Evolutionary conservation across 1,140 invertebrate species (phyloP).

Genomic region (Oncopeltus fasciatus): DNA sequence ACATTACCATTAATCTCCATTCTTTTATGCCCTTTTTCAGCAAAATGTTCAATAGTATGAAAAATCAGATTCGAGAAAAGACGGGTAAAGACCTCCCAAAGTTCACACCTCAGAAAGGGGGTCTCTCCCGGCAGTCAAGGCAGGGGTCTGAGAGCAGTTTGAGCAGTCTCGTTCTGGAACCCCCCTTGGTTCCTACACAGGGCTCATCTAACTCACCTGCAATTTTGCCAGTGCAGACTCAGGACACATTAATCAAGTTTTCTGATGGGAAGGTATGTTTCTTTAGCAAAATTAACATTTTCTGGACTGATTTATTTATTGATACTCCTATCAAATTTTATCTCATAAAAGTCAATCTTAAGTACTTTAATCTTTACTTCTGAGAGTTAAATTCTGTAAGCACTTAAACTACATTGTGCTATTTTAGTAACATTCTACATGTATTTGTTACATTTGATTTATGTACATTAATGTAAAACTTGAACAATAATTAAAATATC

Average conservation of each 20-base stretch:
- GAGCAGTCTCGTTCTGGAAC: constrained; percentile 35
- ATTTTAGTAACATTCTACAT: too few species aligned
- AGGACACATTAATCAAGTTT: constrained; percentile 18
- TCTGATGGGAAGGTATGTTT: constrained; percentile 25
- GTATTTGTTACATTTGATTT: too few species aligned
- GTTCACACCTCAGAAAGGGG: constrained; percentile 33
- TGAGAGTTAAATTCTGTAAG: too few species aligned
- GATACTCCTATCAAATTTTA: too few species aligned
- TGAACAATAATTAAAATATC: too few species aligned
- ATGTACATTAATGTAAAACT: too few species aligned
- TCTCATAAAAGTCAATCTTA: too few species aligned
- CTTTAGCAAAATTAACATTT: too few species aligned
- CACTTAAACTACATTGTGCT: too few species aligned
- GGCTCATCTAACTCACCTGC: constrained; percentile 25
- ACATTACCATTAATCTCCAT: too few species aligned
- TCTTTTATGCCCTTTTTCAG: constrained; percentile 1
- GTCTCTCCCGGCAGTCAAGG: constrained; percentile 37
- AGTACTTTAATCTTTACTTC: too few species aligned
- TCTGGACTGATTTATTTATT: too few species aligned
- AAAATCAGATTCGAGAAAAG: constrained; percentile 60
- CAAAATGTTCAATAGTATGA: constrained; percentile 32
- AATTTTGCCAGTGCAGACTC: constrained; percentile 16
- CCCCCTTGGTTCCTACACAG: constrained; percentile 20
- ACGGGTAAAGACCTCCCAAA: constrained; percentile 50
- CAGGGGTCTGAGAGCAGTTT: constrained; percentile 46